These are phyloP conservation scores for Benitochromis conjunctus DNA, from an alignment of 2,113 vertebrate genomes.

Conservation along the genomic window DNA sequence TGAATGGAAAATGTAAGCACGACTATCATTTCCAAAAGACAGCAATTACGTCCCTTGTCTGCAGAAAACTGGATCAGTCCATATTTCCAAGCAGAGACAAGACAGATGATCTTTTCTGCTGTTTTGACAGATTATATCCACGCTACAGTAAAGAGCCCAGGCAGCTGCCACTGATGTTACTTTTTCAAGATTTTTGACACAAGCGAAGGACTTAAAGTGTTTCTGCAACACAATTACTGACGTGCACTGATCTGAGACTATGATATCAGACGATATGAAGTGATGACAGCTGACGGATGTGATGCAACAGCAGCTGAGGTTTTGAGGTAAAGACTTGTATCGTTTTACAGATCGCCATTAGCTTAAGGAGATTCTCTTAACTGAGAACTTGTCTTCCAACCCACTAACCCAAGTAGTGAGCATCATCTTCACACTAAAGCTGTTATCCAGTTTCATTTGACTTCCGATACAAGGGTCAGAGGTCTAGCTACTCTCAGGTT, in stretches of 20 bases:
- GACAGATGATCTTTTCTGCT: conserved; percentile 23
- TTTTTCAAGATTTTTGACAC: conserved; percentile 3
- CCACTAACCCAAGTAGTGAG: neutral
- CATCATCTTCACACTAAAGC: conserved; percentile 13
- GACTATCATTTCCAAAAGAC: conserved; percentile 49
- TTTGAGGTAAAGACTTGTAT: conserved; percentile 14
- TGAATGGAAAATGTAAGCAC: conserved; percentile 55
- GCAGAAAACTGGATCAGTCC: conserved; percentile 15
- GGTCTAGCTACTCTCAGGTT: neutral
- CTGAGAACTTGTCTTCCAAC: neutral
- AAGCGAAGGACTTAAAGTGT: conserved; percentile 3
- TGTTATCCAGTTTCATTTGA: conserved; percentile 37
- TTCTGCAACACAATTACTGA: conserved; percentile 2
- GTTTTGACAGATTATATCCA: conserved; percentile 47
- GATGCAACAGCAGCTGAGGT: conserved; percentile 14
- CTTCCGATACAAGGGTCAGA: conserved; percentile 1
- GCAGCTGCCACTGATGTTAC: conserved; percentile 40
- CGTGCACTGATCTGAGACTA: conserved; percentile 11
- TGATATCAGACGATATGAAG: conserved; percentile 9
- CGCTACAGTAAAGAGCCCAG: conserved; percentile 16
- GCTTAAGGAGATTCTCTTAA: conserved; percentile 11
- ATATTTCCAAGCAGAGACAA: conserved; percentile 13
- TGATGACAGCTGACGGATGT: conserved; percentile 33
- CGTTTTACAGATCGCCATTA: conserved; percentile 23
- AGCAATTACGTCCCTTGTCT: conserved; percentile 44